phyloP scores from a whole-genome alignment of 2,797 vertebrate genomes.

The Schizopygopsis pylzovi region DNA sequence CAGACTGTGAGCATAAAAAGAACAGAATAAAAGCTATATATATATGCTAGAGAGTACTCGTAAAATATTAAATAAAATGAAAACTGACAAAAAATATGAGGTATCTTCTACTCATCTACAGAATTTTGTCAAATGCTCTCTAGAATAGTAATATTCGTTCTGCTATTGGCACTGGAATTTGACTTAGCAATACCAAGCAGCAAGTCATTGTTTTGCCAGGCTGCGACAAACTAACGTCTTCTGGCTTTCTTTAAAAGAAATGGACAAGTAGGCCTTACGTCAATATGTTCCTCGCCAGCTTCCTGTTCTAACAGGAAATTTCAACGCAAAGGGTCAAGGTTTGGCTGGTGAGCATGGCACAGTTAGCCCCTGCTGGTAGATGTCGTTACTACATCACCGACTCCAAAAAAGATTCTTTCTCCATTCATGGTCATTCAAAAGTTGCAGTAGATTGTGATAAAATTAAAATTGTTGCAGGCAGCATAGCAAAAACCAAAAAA shows the following conservation, averaged over 20 bases:
- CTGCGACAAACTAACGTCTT: background rate
- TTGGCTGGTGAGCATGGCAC: background rate
- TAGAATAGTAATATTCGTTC: background rate
- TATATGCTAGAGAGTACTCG: background rate
- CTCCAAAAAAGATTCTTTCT: background rate
- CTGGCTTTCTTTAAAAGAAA: background rate
- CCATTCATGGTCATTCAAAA: background rate
- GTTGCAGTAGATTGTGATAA: background rate
- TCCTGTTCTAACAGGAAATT: slow-evolving; percentile 1
- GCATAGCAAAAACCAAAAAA: background rate
- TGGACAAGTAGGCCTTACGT: background rate
- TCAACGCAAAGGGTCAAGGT: background rate
- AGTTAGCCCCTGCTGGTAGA: slow-evolving; percentile 7
- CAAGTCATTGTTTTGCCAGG: background rate
- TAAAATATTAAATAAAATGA: background rate
- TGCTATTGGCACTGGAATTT: background rate
- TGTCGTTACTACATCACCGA: background rate
- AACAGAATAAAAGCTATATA: background rate
- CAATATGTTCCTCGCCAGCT: background rate
- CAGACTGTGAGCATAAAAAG: background rate
- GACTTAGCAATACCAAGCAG: background rate
- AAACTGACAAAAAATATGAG: background rate
- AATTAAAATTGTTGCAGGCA: background rate
- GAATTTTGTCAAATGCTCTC: background rate
- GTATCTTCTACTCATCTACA: background rate